phyloP scores from a whole-genome alignment of 1,140 invertebrate species.

The Anoplolepis gracilipes region DNA sequence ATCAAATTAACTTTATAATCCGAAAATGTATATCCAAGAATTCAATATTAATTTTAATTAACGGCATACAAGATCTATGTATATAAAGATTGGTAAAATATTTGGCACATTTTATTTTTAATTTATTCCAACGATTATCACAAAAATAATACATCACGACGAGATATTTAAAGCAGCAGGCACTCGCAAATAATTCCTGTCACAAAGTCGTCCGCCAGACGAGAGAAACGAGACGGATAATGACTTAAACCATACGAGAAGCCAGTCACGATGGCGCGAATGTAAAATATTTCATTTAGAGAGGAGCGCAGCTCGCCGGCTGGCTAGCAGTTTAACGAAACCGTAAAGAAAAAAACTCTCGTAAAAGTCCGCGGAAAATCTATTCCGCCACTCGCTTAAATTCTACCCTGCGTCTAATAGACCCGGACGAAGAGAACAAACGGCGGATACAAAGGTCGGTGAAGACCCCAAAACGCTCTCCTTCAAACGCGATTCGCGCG shows the following conservation, averaged over 20 bases:
- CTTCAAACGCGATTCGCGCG: conserved; percentile 29
- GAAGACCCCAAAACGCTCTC: conserved; percentile 23
- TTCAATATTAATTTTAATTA: background rate
- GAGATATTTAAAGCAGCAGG: conserved; percentile 11
- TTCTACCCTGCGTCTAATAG: conserved; percentile 35
- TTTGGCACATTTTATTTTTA: background rate
- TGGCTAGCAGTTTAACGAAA: conserved; percentile 6
- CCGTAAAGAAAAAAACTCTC: conserved; percentile 26
- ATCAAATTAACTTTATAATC: background rate
- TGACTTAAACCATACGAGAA: conserved; percentile 42
- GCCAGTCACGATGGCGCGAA: background rate
- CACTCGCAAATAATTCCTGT: conserved; percentile 31
- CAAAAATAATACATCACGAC: conserved; percentile 30
- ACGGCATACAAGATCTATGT: background rate
- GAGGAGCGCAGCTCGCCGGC: conserved; percentile 16
- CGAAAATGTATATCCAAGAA: background rate
- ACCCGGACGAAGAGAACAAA: background rate
- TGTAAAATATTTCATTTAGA: conserved; percentile 60
- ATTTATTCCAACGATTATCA: conserved; percentile 21
- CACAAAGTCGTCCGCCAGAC: conserved; percentile 40
- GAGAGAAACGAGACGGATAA: conserved; percentile 56
- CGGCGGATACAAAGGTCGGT: background rate
- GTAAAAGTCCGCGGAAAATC: conserved; percentile 23
- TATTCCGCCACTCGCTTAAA: conserved; percentile 31
- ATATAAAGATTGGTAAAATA: background rate